A percentile compares a stretch with the other conserved stretches of the same genome.
Evolutionary conservation across 2,797 vertebrate genomes (phyloP).

Genomic region (Benthosema pterotum): DNA sequence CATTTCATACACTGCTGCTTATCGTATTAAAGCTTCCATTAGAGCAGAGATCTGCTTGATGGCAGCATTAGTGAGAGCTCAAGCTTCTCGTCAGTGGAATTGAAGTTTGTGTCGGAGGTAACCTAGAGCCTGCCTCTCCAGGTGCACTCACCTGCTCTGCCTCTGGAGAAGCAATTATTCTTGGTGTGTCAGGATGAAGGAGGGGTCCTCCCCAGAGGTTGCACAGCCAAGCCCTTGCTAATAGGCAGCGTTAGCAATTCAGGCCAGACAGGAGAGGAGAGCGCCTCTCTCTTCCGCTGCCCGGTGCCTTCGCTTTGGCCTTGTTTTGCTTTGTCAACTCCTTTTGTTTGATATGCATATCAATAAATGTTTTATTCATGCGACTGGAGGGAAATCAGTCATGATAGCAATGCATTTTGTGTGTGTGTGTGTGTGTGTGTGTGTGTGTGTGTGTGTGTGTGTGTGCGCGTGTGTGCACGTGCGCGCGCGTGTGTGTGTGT

Average conservation of each 20-base stretch:
- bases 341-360: conserved; percentile 78
- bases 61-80: conserved; percentile 72
- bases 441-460: no score
- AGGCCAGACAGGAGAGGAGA: conserved; percentile 59
- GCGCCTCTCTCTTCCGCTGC: conserved; percentile 41
- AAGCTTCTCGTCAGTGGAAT: conserved; percentile 59
- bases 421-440: conserved; percentile 30
- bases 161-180: conserved; percentile 88
- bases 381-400: conserved; percentile 57
- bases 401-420: conserved; percentile 62
- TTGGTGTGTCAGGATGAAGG: conserved; percentile 63
- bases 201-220: conserved; percentile 68
- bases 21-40: conserved; percentile 73
- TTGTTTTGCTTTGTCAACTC: conserved; percentile 74
- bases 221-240: conserved; percentile 71
- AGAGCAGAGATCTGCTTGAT: conserved; percentile 66
- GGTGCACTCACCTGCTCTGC: conserved; percentile 71
- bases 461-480: no score
- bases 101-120: conserved; percentile 66
- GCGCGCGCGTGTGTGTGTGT: no score
- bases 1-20: conserved; percentile 43
- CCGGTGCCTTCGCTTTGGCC: conserved; percentile 55
- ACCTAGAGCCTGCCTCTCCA: conserved; percentile 68
- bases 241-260: conserved; percentile 78
- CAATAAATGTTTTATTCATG: conserved; percentile 82